Percentiles rank a stretch among this genome's conserved stretches.
Evolutionary conservation across 2,113 vertebrate genomes (phyloP).

Genomic region (Damaliscus lunatus): DNA sequence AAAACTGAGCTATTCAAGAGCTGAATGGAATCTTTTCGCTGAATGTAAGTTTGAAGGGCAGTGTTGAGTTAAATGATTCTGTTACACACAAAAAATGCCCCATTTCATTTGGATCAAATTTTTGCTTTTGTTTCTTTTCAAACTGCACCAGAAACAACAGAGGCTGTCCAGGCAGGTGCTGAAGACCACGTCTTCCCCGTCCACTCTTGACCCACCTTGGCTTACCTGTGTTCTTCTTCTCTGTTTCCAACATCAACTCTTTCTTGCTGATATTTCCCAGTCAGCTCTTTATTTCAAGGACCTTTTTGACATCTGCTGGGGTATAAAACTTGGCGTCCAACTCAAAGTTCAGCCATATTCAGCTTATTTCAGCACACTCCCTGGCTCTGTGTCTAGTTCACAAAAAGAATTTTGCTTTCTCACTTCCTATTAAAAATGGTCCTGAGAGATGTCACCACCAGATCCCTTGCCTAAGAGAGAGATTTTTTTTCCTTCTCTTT

Average conservation of each 20-base stretch:
- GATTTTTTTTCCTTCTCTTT: neutral
- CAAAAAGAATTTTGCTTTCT: neutral
- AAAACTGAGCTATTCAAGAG: neutral
- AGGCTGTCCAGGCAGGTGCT: neutral
- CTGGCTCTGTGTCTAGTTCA: neutral
- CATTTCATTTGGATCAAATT: neutral
- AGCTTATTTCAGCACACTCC: neutral
- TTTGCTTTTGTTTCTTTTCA: neutral
- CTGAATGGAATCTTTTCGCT: neutral
- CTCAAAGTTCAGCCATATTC: neutral
- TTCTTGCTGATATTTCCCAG: neutral
- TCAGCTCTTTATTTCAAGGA: neutral
- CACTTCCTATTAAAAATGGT: neutral
- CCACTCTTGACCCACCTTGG: neutral
- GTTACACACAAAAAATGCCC: neutral
- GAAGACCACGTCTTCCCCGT: fast-evolving
- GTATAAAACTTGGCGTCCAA: neutral
- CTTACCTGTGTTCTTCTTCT: neutral
- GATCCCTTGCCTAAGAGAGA: neutral
- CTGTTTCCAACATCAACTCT: neutral
- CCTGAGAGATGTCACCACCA: neutral
- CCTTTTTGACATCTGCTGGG: neutral
- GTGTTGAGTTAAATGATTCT: neutral
- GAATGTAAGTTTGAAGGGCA: neutral
- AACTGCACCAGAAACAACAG: neutral